Evolutionary conservation across 2,113 vertebrate genomes (phyloP).

Genomic region (Paradoxurus hermaphroditus): DNA sequence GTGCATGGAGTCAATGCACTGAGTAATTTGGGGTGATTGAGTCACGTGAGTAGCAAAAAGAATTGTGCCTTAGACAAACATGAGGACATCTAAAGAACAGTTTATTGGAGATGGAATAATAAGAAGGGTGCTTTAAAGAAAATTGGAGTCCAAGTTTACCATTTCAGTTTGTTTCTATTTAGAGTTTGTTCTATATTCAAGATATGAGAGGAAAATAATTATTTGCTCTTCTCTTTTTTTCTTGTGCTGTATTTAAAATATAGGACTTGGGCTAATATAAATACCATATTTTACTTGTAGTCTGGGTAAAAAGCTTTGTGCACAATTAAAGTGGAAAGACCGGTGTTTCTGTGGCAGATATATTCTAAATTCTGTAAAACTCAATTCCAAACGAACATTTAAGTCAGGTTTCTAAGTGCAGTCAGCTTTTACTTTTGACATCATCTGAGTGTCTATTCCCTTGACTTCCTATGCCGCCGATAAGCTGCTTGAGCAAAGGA

Average conservation of each 20-base stretch:
- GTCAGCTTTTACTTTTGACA: background rate
- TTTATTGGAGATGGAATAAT: background rate
- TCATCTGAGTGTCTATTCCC: background rate
- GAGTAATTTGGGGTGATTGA: background rate
- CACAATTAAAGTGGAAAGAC: background rate
- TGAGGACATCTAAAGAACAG: background rate
- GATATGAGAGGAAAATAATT: background rate
- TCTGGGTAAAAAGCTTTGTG: background rate
- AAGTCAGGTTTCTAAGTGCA: background rate
- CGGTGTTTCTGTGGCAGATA: background rate
- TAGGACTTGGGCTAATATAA: background rate
- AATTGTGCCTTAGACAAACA: background rate
- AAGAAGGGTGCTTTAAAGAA: background rate
- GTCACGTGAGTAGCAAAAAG: background rate
- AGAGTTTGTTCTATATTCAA: background rate
- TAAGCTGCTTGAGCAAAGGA: background rate
- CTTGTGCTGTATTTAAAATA: background rate
- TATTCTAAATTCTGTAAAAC: background rate
- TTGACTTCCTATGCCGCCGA: background rate
- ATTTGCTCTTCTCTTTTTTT: background rate
- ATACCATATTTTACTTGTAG: background rate
- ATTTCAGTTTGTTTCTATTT: background rate
- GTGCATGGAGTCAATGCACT: background rate
- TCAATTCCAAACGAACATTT: slow-evolving; percentile 13
- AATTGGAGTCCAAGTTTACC: background rate